A percentile compares a stretch with the other conserved stretches of the same genome.
Conservation (phyloP, 2,888 invertebrate species). For the Nomada lathburiana region DNA sequence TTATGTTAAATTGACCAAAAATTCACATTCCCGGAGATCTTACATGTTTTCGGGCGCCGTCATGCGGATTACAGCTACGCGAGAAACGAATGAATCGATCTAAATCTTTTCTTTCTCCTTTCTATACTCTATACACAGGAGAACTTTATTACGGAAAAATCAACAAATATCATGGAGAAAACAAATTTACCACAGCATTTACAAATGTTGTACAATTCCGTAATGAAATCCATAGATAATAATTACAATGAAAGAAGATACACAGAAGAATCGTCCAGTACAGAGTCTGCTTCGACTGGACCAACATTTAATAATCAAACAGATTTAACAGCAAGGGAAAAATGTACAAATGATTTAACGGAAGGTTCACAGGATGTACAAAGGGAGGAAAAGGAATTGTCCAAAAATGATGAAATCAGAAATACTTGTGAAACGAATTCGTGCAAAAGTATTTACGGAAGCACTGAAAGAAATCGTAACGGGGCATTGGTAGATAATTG, state of each 20-base stretch:
- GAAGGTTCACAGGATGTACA: background rate
- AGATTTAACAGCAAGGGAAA: background rate
- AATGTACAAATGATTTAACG: background rate
- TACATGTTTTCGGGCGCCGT: too few relatives aligned
- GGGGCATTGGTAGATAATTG: background rate
- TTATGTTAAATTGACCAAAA: too few relatives aligned
- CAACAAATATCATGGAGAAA: constrained; percentile 82
- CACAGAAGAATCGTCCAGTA: constrained; percentile 32
- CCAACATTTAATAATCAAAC: background rate
- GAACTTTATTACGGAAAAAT: constrained; percentile 81
- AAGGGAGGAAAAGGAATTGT: constrained; percentile 6
- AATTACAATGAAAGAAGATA: constrained; percentile 46
- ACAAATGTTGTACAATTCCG: constrained; percentile 70
- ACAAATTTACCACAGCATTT: constrained; percentile 79
- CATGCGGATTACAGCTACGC: too few relatives aligned
- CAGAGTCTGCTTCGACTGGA: constrained; percentile 24
- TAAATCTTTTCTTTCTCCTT: too few relatives aligned
- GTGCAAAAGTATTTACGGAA: background rate
- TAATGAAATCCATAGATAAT: constrained; percentile 44
- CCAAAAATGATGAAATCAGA: constrained; percentile 4
- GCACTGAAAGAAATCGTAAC: background rate
- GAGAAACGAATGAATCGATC: too few relatives aligned
- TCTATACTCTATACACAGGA: too few relatives aligned
- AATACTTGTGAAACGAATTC: background rate
- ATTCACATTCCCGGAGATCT: too few relatives aligned